Evolutionary conservation across 2,888 invertebrate genomes (phyloP).

Genomic region (Drosophila putrida): DNA sequence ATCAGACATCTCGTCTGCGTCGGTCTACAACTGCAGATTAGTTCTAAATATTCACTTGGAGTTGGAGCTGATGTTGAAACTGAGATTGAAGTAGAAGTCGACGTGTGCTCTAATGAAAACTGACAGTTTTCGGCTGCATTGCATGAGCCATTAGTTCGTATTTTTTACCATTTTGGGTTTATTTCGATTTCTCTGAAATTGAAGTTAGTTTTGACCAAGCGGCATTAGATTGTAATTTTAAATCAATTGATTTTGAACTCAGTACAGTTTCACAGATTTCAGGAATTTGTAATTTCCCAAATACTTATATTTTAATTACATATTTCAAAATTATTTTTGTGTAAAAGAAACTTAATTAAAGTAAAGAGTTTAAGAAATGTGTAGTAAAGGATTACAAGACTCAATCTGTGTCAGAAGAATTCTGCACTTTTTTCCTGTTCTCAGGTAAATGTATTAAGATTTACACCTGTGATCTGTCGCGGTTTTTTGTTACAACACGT

Average conservation of each 20-base stretch:
- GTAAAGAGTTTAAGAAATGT: not conserved
- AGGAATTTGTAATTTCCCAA: too few relatives aligned
- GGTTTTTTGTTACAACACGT: constrained; percentile 54
- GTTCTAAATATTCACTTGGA: constrained; percentile 19
- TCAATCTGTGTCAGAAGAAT: not conserved
- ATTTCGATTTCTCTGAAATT: constrained; percentile 31
- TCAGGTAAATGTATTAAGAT: constrained; percentile 42
- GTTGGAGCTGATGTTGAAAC: constrained; percentile 16
- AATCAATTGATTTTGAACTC: constrained; percentile 7
- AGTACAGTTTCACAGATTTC: too few relatives aligned
- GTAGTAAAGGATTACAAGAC: not conserved
- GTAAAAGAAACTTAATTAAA: constrained; percentile 3
- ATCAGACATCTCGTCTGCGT: constrained; percentile 44
- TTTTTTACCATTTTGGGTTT: constrained; percentile 33
- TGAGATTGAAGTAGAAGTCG: constrained; percentile 22
- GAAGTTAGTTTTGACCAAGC: not conserved
- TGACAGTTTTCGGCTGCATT: constrained; percentile 71
- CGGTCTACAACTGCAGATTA: constrained; percentile 36
- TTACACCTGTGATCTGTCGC: constrained; percentile 56
- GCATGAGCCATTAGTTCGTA: constrained; percentile 50
- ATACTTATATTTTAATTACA: not conserved
- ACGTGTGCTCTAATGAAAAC: constrained; percentile 76
- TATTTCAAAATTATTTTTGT: not conserved
- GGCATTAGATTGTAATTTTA: constrained; percentile 5
- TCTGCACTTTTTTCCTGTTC: constrained; percentile 13